Evolutionary conservation across 1,140 invertebrate species (phyloP), one percentile per base, ranked within the genome.

Genomic region (Heterodera schachtii): DNA sequence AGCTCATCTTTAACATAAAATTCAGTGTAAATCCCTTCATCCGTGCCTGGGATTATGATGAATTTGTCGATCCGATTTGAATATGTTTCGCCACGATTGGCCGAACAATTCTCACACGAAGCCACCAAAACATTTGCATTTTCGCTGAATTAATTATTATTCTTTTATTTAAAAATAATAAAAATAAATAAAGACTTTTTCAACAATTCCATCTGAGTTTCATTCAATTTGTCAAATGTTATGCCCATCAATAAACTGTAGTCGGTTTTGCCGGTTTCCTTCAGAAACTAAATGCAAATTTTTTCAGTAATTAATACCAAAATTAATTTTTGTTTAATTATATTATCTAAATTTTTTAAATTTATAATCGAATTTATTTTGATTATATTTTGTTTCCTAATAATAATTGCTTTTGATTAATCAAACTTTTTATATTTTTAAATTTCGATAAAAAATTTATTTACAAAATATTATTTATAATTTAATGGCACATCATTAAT

Each of bases 211-310:
- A 43, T 46, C 19, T 71, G 69, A 4, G 4, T 13, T 41, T 71
- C 9, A 46, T 8, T 71, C 69, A 71, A 19, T 5, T 71, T 11
- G 31, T 46, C 69, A 71, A 71, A 71, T 11, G 31, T 43, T 71
- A 71, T 6, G 31, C 69, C 69, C 41, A 71, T 11, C 69, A 71
- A 46, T 19, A 71, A 46, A 46, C 69, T 71, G 69, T 71, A 71
- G 6, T 71, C 69, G 7, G 69, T 71, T 19, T 11, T 11, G 3
- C 69, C 41, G 69, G 31, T 71, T 46, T 71, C 31, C 8, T 43
- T 41, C 69, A 71, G 21, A 43, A 71, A 71, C 69, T 71, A 41
- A 41, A 71, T 52, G 49, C 11, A 52, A 52, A 8, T 52, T 1
- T 52, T 49, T 52, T 6, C 11, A 52, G 11, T 0, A 52, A 52